A percentile compares a stretch with the other conserved stretches of the same genome.
Conservation (phyloP, 2,888 invertebrate genomes). For the Epirrhoe tristata region DNA sequence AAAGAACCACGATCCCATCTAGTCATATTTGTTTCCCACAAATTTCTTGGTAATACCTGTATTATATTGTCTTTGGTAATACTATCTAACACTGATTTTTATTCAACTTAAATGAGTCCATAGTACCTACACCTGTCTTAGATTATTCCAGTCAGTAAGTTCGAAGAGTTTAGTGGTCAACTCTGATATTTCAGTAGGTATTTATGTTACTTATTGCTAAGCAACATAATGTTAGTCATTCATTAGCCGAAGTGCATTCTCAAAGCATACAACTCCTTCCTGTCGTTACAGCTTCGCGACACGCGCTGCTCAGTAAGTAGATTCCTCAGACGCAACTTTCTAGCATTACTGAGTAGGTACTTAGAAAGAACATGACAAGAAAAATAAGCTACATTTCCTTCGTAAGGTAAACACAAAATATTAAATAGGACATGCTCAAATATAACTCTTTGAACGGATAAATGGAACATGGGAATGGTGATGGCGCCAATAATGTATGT, state of each 20-base stretch:
- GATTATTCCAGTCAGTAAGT: not conserved
- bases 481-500: conserved; percentile 67
- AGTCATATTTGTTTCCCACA: too few relatives aligned
- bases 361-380: conserved; percentile 15
- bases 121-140: too few relatives aligned
- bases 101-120: too few relatives aligned
- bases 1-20: not conserved
- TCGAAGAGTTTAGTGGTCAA: not conserved
- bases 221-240: conserved; percentile 62
- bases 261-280: conserved; percentile 68
- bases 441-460: conserved; percentile 55
- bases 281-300: conserved; percentile 40
- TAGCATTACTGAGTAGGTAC: conserved; percentile 51
- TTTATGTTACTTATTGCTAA: not conserved
- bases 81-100: too few relatives aligned
- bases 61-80: too few relatives aligned
- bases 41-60: too few relatives aligned
- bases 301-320: conserved; percentile 21
- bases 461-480: conserved; percentile 52
- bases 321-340: conserved; percentile 52
- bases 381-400: conserved; percentile 16
- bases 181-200: not conserved
- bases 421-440: conserved; percentile 40
- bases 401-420: conserved; percentile 35
- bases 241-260: conserved; percentile 70